Conservation (phyloP, 2,113 vertebrate species). For the Octodon degus region DNA sequence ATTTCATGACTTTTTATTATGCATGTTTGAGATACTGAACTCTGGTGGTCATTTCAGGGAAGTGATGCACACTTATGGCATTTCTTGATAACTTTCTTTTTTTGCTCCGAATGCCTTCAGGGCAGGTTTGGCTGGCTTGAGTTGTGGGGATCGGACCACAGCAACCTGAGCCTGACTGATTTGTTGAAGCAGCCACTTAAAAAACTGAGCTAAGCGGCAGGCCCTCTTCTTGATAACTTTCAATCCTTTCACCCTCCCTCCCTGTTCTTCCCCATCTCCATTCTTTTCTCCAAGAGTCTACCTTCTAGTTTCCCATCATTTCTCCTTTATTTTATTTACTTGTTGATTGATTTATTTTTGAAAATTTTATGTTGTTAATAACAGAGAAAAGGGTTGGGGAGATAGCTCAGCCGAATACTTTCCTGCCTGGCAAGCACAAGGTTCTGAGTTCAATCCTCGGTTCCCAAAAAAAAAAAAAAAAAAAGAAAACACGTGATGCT, state of each 20-base stretch:
- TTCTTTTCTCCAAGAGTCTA: not conserved
- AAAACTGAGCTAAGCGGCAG: too few relatives aligned
- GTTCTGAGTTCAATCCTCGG: too few relatives aligned
- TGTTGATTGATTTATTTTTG: not conserved
- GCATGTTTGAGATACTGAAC: not conserved
- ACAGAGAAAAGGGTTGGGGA: not conserved
- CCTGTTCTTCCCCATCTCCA: not conserved
- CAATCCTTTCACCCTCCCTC: not conserved
- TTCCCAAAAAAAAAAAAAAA: too few relatives aligned
- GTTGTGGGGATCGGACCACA: too few relatives aligned
- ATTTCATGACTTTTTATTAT: not conserved
- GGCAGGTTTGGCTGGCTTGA: too few relatives aligned
- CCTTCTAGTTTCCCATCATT: not conserved
- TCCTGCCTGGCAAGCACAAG: too few relatives aligned
- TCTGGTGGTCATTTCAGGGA: not conserved
- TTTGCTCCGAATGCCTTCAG: too few relatives aligned
- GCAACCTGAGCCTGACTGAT: too few relatives aligned
- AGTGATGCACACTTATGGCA: not conserved
- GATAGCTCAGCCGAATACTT: too few relatives aligned
- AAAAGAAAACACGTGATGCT: not conserved
- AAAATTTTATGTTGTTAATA: not conserved
- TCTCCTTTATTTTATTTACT: not conserved
- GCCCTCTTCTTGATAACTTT: not conserved
- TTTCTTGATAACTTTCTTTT: too few relatives aligned
- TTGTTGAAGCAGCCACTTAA: too few relatives aligned